These are phyloP conservation scores for Megatriorchis doriae DNA, from an alignment of 2,113 vertebrate species.

Conservation along the genomic window DNA sequence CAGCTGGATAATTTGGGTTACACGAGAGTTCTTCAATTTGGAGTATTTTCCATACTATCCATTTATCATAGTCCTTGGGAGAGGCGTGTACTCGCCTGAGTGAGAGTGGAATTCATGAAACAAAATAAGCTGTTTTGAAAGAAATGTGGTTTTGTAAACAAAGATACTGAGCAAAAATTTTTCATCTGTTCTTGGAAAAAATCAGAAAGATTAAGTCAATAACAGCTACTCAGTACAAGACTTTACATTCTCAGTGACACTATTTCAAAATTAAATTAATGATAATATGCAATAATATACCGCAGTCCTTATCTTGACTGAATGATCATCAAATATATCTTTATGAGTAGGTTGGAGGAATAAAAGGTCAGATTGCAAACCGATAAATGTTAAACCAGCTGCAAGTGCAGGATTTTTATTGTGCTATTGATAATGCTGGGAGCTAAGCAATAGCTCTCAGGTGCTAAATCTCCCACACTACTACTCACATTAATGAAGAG, in stretches of 20 bases:
- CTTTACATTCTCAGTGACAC: background rate
- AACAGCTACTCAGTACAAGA: background rate
- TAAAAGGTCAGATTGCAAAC: background rate
- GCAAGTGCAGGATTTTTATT: background rate
- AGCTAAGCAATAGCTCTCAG: background rate
- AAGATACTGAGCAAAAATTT: background rate
- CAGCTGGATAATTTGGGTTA: background rate
- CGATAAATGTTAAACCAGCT: background rate
- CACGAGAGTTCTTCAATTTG: background rate
- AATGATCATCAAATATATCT: background rate
- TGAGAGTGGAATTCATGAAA: background rate
- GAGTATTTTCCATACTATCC: background rate
- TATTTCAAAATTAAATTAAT: background rate
- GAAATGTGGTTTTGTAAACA: background rate
- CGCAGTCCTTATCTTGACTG: background rate
- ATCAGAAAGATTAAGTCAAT: background rate
- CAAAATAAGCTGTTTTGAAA: background rate
- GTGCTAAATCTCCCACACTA: background rate
- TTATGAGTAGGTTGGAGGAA: background rate
- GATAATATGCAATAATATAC: background rate
- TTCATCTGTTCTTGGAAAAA: background rate
- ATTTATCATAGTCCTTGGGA: background rate
- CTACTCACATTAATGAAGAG: background rate
- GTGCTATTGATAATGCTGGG: background rate
- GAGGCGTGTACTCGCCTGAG: background rate